phyloP scores from a whole-genome alignment of 1,140 invertebrate genomes.

The Caerostris extrusa region DNA sequence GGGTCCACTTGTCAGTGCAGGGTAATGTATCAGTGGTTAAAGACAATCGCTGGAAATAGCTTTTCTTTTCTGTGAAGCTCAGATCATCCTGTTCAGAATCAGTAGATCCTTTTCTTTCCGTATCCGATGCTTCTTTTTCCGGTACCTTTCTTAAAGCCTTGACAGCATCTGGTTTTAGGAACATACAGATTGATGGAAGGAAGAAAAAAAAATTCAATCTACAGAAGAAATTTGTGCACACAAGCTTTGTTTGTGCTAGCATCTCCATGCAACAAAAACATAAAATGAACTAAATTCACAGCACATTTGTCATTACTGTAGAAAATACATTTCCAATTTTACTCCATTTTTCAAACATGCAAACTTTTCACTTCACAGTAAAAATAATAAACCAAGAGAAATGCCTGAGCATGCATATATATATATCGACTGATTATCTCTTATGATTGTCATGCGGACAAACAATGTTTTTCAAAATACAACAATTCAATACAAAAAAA shows the following conservation, averaged over 20 bases:
- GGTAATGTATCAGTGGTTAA: constrained; percentile 68
- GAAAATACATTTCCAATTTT: neutral
- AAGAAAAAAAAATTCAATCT: constrained; percentile 18
- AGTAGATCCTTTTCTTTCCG: constrained; percentile 48
- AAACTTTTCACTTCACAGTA: neutral
- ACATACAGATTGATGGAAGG: constrained; percentile 7
- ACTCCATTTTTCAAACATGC: neutral
- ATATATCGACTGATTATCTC: neutral
- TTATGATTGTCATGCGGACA: no score
- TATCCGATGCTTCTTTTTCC: constrained; percentile 12
- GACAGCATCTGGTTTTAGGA: constrained; percentile 70
- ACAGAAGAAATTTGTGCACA: constrained; percentile 40
- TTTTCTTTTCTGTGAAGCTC: constrained; percentile 77
- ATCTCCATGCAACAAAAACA: constrained; percentile 48
- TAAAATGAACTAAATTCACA: neutral
- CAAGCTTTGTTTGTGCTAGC: constrained; percentile 43
- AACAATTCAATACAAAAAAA: no score
- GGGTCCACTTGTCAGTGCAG: constrained; percentile 48
- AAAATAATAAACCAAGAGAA: neutral
- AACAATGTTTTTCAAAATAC: no score
- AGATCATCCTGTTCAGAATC: constrained; percentile 72
- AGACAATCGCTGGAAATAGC: constrained; percentile 76
- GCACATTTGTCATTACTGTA: neutral
- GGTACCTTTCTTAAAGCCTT: constrained; percentile 52
- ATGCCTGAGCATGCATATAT: neutral